Evolutionary conservation across 2,888 invertebrate species (phyloP).

Genomic region (Prosopocoilus inquinatus): DNA sequence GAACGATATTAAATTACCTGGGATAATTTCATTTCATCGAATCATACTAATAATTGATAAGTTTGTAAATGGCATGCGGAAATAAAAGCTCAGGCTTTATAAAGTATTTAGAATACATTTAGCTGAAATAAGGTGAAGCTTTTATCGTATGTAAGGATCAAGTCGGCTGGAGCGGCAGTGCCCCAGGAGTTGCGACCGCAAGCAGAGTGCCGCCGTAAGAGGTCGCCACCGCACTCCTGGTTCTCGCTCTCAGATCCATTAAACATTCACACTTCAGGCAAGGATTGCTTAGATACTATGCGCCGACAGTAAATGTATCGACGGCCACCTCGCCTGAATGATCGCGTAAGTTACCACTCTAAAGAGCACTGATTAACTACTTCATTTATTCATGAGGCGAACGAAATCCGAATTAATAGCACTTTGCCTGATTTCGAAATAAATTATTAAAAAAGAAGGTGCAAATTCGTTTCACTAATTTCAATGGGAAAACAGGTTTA

Average conservation of each 20-base stretch:
- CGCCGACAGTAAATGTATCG: conserved; percentile 12
- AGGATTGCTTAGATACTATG: conserved; percentile 41
- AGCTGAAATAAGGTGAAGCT: not conserved
- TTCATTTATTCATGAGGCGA: not conserved
- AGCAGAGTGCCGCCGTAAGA: conserved; percentile 44
- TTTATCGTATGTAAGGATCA: not conserved
- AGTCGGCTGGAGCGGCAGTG: conserved; percentile 6
- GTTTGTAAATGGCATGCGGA: too few relatives aligned
- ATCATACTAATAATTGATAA: too few relatives aligned
- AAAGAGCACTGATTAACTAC: conserved; percentile 1
- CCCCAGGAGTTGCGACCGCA: conserved; percentile 38
- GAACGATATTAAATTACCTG: too few relatives aligned
- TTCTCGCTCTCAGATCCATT: conserved; percentile 49
- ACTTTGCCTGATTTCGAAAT: too few relatives aligned
- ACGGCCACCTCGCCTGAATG: conserved; percentile 22
- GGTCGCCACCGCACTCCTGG: conserved; percentile 43
- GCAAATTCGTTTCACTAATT: too few relatives aligned
- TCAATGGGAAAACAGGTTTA: too few relatives aligned
- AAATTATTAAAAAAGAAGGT: too few relatives aligned
- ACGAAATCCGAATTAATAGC: too few relatives aligned
- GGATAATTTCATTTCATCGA: too few relatives aligned
- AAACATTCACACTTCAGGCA: conserved; percentile 50
- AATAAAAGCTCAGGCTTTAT: not conserved
- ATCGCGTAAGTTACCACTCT: conserved; percentile 21
- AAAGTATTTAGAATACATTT: conserved; percentile 1